Evolutionary conservation across 2,113 vertebrate genomes (phyloP), one percentile per base, ranked within the genome.

Genomic region (Mustelus asterias): DNA sequence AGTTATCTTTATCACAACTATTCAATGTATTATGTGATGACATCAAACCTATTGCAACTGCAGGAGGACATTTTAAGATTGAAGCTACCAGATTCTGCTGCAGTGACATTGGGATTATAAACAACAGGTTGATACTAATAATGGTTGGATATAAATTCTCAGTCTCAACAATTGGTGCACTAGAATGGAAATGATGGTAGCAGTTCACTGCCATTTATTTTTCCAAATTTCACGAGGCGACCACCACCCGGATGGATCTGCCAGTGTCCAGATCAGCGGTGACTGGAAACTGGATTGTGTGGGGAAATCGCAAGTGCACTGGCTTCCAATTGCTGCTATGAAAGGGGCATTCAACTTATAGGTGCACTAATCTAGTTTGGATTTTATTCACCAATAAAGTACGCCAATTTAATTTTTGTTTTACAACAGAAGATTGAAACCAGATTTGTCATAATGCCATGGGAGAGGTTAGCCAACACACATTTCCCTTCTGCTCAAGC

Each of bases 401-500:
- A 65, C 16, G 65, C 60, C 63, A 69, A n/a, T 37, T 67, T 26
- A 54, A 33, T 63, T 90, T 90, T 29, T 90, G 88, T 90, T 94
- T 48, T 48, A 44, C 67, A 72, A 72, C 0, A 70, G 93, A 29
- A 95, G 67, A 95, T 48, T 70, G 93, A 70, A 95, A 95, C 72
- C 93, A 70, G 24, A 44, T 70, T 44, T 48, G 67, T 95, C 67
- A 24, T 95, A 41, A 48, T 95, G 41, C 24, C 9, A 95, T 8
- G 18, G 20, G 67, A 72, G 93, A 95, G 67, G 13, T 70, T 70
- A 48, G 93, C 20, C 65, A 95, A 95, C 41, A 95, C 70, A 72
- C 93, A 95, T 95, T 72, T 95, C 1, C 24, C 29, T 95, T 95
- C 37, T 95, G 67, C 37, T 94, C 44, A 94, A 37, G 37, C 37